These are phyloP conservation scores for Leptodactylus fuscus DNA, from an alignment of 2,113 vertebrate species.

Conservation along the genomic window DNA sequence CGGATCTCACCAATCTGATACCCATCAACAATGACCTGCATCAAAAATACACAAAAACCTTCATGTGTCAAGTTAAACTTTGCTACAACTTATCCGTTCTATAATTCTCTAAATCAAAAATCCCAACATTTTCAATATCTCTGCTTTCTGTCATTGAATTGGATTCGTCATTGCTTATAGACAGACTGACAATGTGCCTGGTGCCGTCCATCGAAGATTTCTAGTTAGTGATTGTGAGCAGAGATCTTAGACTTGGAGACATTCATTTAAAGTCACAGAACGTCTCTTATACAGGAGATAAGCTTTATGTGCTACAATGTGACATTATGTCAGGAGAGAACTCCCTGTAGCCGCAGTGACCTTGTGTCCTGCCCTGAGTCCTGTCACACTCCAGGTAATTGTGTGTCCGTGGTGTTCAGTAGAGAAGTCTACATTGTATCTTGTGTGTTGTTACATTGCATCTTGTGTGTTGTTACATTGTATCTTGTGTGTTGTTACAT, in stretches of 20 bases:
- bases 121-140: not conserved
- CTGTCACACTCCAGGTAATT: slow-evolving; percentile 39
- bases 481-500: not conserved
- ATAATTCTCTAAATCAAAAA: too few species aligned
- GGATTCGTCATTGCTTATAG: not conserved
- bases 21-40: too few species aligned
- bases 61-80: too few species aligned
- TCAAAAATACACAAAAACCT: too few species aligned
- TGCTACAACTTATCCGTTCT: too few species aligned
- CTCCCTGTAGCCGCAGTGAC: not conserved
- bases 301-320: not conserved
- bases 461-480: slow-evolving; percentile 6
- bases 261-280: not conserved
- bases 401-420: not conserved
- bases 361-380: accelerated
- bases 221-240: not conserved
- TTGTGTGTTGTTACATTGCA: too few species aligned
- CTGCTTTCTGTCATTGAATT: not conserved
- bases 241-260: not conserved
- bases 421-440: not conserved
- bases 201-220: not conserved
- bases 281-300: not conserved
- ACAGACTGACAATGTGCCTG: too few species aligned
- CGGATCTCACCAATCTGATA: too few species aligned
- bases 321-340: not conserved